Base-by-base conservation (phyloP, 2,888 invertebrate species). In the Drosophila quasianomalipes region DNA sequence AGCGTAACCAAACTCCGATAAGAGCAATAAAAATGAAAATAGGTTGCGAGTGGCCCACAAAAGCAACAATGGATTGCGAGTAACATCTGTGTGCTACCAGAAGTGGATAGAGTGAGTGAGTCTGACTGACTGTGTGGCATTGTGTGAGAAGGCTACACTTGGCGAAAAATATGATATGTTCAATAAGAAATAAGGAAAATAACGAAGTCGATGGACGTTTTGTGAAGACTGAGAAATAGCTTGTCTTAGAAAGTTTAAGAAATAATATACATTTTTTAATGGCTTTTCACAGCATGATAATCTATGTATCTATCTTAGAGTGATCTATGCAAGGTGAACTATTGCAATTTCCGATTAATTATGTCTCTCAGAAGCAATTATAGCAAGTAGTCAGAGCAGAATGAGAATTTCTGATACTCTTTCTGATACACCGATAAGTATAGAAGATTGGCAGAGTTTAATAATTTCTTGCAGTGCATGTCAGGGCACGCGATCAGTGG, bases 1-100 rank as follows among this genome's bases (percentile, higher is more conserved):
- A 86, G 92, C 92, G 92, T 85, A 90, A 92, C 92, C 85, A 76
- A 81, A 89, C 87, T 92, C 92, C 92, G 92, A 92, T 92, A 91
- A 92, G 92, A 92, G 90, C 80, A 90, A 88, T 91, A 89, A 90
- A 91, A 88, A 70, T 71, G 70, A 71, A 76, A 86, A 81, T 77
- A 76, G 90, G 76, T 79, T 86, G 84, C 77, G 65, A 72, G 81
- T 71, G 90, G 70, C 75, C 64, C 68, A 72, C 68, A 83, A 85
- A 70, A 75, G 87, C 87, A 80, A 80, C 89, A 86, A 76, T 82
- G 73, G 68, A 68, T 51, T 72, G 55, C 26, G 55, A 69, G 69
- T 33, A 79, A 82, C 89, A 79, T 80, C 91, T 87, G 89, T 84
- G 87, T 58, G 70, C 66, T 41, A 47, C 54, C 65, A 51, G 52